phyloP scores from a whole-genome alignment of 2,113 vertebrate genomes.

The Arvicanthis niloticus region DNA sequence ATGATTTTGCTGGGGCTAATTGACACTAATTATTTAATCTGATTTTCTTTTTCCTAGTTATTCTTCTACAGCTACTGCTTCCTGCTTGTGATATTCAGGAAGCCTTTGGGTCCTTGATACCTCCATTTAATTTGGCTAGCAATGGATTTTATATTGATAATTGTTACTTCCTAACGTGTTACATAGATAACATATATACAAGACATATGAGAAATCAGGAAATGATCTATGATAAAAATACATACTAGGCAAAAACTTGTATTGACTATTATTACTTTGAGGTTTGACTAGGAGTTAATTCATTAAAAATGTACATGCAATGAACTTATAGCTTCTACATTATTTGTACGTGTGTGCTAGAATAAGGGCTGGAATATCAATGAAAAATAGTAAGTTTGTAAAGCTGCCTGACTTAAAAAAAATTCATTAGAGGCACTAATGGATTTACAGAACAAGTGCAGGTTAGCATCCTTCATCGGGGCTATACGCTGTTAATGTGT shows the following conservation, averaged over 20 bases:
- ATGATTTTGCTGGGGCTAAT: conserved; percentile 99
- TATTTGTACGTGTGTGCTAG: conserved; percentile 49
- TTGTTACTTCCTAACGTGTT: conserved; percentile 56
- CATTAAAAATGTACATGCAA: not conserved
- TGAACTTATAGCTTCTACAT: conserved; percentile 12
- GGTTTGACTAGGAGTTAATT: conserved; percentile 60
- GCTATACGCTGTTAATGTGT: not conserved
- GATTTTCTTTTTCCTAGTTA: conserved; percentile 94
- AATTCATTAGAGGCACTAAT: not conserved
- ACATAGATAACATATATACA: conserved; percentile 57
- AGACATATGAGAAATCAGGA: conserved; percentile 43
- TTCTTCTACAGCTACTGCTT: conserved; percentile 85
- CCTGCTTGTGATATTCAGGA: conserved; percentile 76
- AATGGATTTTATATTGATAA: conserved; percentile 24
- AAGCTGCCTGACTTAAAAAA: conserved; percentile 20
- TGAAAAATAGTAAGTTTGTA: conserved; percentile 40
- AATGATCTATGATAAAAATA: conserved; percentile 50
- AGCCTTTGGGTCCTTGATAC: conserved; percentile 71
- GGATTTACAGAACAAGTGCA: not conserved
- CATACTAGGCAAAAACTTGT: conserved; percentile 8
- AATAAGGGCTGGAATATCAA: not conserved
- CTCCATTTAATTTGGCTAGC: conserved; percentile 52
- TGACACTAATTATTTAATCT: conserved; percentile 99
- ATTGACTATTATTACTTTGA: not conserved
- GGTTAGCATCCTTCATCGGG: not conserved